phyloP scores from a whole-genome alignment of 2,113 vertebrate genomes.

The Lutjanus erythropterus region DNA sequence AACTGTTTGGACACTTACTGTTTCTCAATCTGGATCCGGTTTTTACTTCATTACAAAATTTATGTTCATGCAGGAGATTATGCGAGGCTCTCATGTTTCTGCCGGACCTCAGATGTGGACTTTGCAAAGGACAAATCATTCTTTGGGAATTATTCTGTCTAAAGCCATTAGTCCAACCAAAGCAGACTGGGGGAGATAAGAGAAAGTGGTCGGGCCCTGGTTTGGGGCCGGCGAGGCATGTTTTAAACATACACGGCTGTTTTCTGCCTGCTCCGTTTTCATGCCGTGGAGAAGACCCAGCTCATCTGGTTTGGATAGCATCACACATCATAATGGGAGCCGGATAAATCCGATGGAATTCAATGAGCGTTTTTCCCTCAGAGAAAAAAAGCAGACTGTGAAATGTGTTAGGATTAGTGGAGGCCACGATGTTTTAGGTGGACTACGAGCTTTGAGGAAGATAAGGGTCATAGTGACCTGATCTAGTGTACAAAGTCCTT shows the following conservation, averaged over 20 bases:
- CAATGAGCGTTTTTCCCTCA: constrained; percentile 40
- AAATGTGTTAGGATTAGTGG: constrained; percentile 71
- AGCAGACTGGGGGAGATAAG: constrained; percentile 71
- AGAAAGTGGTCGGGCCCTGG: constrained; percentile 38
- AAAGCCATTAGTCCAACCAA: constrained; percentile 68
- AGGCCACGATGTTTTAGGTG: constrained; percentile 48
- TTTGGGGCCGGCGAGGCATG: constrained; percentile 45
- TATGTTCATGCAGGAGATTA: constrained; percentile 67
- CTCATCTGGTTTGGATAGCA: constrained; percentile 82
- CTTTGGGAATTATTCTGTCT: constrained; percentile 72
- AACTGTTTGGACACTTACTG: constrained; percentile 37
- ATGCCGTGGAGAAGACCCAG: constrained; percentile 55
- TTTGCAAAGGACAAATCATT: constrained; percentile 72
- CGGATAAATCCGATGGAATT: constrained; percentile 72
- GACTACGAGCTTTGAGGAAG: constrained; percentile 20
- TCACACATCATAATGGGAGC: constrained; percentile 76
- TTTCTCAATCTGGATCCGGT: constrained; percentile 48
- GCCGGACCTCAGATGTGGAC: constrained; percentile 58
- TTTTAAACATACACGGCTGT: constrained; percentile 62
- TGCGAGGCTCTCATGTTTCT: constrained; percentile 71
- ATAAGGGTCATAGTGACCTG: constrained; percentile 33
- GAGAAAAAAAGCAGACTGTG: constrained; percentile 46
- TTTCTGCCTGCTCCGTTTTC: constrained; percentile 55
- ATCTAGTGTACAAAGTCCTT: constrained; percentile 23
- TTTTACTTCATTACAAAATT: constrained; percentile 59